Base-by-base conservation (phyloP, 2,888 invertebrate genomes). In the Theretra japonica region DNA sequence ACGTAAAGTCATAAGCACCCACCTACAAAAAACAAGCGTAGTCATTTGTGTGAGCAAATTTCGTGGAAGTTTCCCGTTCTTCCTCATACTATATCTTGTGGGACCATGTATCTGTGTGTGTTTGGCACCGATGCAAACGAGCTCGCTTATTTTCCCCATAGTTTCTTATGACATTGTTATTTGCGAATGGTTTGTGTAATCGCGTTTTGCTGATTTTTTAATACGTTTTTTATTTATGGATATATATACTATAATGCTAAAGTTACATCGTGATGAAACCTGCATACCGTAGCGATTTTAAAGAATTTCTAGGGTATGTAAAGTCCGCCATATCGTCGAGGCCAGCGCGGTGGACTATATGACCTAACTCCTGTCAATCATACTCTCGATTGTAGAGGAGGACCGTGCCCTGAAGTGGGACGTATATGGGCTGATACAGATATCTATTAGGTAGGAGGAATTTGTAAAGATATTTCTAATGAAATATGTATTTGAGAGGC, bases 21-120 rank as follows among this genome's bases (percentile, higher is more conserved):
- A 92, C 90, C 91, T 90, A 91, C 87, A 93, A 94, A 93, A 94
- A 94, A 93, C 91, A 92, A 93, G 93, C 93, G 91, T 88, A 88
- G 94, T 94, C 93, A 93, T 94, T 94, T 94, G 89, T 89, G 89
- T 88, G 91, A 90, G 89, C 93, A 93, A 94, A 94, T 94, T 93
- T 92, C 82, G 92, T 87, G 93, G 93, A 94, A 94, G 92, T 93
- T 93, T 91, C 85, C 86, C 91, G 88, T 90, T 90, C 90, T 88
- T 90, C 86, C 82, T 82, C 84, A 80, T 87, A 87, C 85, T 85
- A 88, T 87, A 84, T 87, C 85, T 85, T 82, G 81, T 85, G 82
- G 87, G 84, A 85, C 81, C 86, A 33, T 59, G 65, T 71, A 5
- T 56, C 56, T 57, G 70, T 56, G 70, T 56, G 33, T 21, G 58